Evolutionary conservation across 2,888 invertebrate genomes (phyloP), one percentile per base, ranked within the genome.

Genomic region (Oscheius sp.): DNA sequence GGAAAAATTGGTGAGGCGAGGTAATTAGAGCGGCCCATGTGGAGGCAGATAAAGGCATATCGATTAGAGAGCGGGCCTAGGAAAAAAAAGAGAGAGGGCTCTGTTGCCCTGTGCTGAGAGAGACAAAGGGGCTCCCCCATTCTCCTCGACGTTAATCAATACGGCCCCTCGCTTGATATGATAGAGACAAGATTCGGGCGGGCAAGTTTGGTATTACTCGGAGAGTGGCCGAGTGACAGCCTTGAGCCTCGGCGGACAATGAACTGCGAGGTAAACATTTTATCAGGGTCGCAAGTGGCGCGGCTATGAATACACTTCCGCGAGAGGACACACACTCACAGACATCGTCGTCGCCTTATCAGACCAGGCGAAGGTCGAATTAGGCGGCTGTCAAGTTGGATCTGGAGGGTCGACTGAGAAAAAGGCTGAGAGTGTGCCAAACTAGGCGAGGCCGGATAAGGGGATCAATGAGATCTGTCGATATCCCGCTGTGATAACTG

Each of bases 401-500:
- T 61, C 35, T 41, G 18, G 35, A 61, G 18, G 21, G 45, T 13
- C 27, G 27, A 27, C 7, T n/a, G 58, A 45, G 18, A 63, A n/a
- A n/a, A n/a, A n/a, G n/a, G n/a, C n/a, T n/a, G n/a, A n/a, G n/a
- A n/a, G n/a, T n/a, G n/a, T n/a, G n/a, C n/a, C n/a, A n/a, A 35
- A 35, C 35, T 35, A 9, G 35, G 35, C 35, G 35, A 12, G 46
- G 27, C 35, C 52, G 66, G 66, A 66, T 66, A 66, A 52, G 66
- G 66, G 66, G 66, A 71, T 71, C 71, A 29, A 71, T 71, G 71
- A 46, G 61, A 61, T 52, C 23, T 71, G 61, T 59, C 58, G 55
- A 16, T 43, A 27, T 52, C 71, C 71, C 71, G 71, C 71, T 71
- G 71, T 61, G 71, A 61, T 71, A 71, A 71, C 56, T 69, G 69